Evolutionary conservation across 2,797 vertebrate species (phyloP).

Genomic region (Silurus aristotelis): DNA sequence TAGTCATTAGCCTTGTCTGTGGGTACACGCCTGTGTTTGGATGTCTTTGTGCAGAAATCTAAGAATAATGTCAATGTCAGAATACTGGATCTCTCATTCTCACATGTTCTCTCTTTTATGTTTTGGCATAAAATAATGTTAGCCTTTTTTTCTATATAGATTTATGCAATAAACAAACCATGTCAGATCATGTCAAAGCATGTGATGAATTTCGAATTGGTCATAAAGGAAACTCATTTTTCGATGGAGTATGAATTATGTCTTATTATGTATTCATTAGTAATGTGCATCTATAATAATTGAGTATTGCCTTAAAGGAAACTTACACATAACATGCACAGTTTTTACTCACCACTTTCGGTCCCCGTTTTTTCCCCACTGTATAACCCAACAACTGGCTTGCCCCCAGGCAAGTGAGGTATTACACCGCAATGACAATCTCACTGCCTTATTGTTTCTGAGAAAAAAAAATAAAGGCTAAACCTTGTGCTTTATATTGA

Average conservation of each 20-base stretch:
- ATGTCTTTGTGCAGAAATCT: not conserved
- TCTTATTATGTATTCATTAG: not conserved
- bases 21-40: not conserved
- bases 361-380: not conserved
- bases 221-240: not conserved
- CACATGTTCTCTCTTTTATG: not conserved
- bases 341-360: not conserved
- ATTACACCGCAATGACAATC: conserved; percentile 13
- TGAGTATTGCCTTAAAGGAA: not conserved
- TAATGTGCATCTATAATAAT: not conserved
- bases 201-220: not conserved
- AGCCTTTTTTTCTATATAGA: not conserved
- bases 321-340: not conserved
- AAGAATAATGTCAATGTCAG: not conserved
- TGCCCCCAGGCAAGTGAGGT: not conserved
- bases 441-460: conserved; percentile 31
- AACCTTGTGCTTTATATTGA: conserved; percentile 34
- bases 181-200: not conserved
- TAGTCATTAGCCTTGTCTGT: not conserved
- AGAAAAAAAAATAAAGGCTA: conserved; percentile 38
- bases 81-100: not conserved
- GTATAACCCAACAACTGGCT: not conserved
- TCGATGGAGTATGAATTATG: not conserved
- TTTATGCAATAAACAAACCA: not conserved
- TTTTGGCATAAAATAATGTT: not conserved